Percentiles rank a stretch among this genome's conserved stretches.
These are phyloP conservation scores for Rhopalosiphum maidis DNA, from an alignment of 1,140 invertebrate genomes.

Conservation along the genomic window DNA sequence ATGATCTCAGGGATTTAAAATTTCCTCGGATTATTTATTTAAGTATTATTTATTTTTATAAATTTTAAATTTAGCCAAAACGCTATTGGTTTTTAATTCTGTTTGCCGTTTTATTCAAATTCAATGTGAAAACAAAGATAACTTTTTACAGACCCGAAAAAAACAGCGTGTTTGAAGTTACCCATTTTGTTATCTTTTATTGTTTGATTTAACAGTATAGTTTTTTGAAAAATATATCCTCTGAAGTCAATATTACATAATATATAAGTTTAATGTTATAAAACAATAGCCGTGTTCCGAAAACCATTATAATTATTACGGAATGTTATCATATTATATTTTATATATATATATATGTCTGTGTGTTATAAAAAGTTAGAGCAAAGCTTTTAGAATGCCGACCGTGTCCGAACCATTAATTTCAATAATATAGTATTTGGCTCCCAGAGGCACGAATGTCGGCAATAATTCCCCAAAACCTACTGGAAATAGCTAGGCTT, in stretches of 20 bases:
- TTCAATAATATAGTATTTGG: conserved; percentile 57
- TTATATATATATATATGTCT: too few relatives aligned
- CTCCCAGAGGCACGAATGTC: conserved; percentile 53
- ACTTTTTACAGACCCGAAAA: neutral
- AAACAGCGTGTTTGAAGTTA: neutral
- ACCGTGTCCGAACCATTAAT: conserved; percentile 56
- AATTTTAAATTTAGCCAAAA: neutral
- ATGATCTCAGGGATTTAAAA: neutral
- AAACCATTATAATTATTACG: conserved; percentile 28
- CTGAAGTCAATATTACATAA: neutral
- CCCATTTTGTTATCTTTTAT: neutral
- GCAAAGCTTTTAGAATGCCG: conserved; percentile 36
- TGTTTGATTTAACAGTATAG: neutral
- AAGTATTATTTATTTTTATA: neutral
- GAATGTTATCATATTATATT: conserved; percentile 17
- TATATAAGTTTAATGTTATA: neutral
- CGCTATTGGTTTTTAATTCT: neutral
- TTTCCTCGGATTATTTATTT: neutral
- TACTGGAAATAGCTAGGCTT: conserved; percentile 48
- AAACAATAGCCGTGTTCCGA: neutral
- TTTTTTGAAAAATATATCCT: neutral
- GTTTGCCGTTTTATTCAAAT: neutral
- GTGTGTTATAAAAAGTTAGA: conserved; percentile 3
- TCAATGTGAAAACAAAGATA: neutral
- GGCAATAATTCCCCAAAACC: conserved; percentile 55